Conservation (phyloP, 1,140 invertebrate genomes). For the Drosophila simulans region DNA sequence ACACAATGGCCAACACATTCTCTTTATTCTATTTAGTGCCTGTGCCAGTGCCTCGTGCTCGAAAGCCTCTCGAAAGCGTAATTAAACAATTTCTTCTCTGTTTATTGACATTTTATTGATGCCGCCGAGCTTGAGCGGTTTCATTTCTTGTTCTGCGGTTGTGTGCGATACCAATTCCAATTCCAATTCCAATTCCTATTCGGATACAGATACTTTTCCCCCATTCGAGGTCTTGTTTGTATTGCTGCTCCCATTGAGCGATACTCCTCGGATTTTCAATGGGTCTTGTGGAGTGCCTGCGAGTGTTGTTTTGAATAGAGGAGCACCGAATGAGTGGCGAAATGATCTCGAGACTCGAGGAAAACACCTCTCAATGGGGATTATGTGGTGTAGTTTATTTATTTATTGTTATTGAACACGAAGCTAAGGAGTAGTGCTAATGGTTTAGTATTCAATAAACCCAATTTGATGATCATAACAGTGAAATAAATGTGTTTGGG, state of each 20-base stretch:
- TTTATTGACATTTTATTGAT: slow-evolving; percentile 81
- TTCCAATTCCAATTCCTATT: slow-evolving; percentile 19
- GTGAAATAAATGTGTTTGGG: background rate
- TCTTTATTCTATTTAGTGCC: slow-evolving; percentile 29
- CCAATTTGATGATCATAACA: background rate
- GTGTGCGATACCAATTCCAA: slow-evolving; percentile 24
- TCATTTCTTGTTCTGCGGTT: slow-evolving; percentile 35
- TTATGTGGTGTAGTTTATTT: slow-evolving; percentile 29
- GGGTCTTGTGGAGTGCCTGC: slow-evolving; percentile 26
- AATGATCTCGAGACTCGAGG: slow-evolving; percentile 33
- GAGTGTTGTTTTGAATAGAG: slow-evolving; percentile 32
- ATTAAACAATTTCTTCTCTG: slow-evolving; percentile 75
- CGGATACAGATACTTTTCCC: slow-evolving; percentile 37
- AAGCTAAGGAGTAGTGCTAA: slow-evolving; percentile 2
- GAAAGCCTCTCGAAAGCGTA: slow-evolving; percentile 75
- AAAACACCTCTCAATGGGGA: slow-evolving; percentile 42
- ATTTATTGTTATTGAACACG: slow-evolving; percentile 26
- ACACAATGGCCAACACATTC: slow-evolving; percentile 43
- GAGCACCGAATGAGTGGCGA: slow-evolving; percentile 41
- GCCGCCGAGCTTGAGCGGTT: slow-evolving; percentile 54
- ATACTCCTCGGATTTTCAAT: slow-evolving; percentile 10
- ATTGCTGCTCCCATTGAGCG: slow-evolving; percentile 35
- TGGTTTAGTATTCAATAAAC: slow-evolving; percentile 17
- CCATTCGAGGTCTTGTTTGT: slow-evolving; percentile 35
- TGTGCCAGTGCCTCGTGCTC: slow-evolving; percentile 44